Evolutionary conservation across 2,797 vertebrate genomes (phyloP), one percentile per base, ranked within the genome.

Genomic region (Spatula clypeata): DNA sequence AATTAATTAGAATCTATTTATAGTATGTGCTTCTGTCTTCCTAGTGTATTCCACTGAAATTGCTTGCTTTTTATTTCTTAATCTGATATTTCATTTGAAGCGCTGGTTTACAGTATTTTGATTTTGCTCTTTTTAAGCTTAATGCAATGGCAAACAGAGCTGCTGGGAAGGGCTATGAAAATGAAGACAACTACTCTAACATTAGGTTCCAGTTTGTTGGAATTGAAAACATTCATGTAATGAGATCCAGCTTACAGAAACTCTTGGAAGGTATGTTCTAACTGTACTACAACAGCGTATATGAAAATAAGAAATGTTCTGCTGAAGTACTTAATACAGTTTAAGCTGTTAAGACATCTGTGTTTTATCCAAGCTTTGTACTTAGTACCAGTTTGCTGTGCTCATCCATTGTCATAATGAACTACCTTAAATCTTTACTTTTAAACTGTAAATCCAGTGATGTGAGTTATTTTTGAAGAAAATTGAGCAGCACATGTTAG

Each of bases 181-280:
- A 99, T 36, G 99, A 99, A 96, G 99, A 99, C 97, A 99, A 99
- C 98, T 99, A 99, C 97, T 99, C 99, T 88, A 99, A 99, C 97
- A 99, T 99, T 97, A 99, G 99, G 94, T 99, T 99, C 97, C 99
- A 99, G 97, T 99, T 99, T 97, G 99, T 99, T 91, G 99, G 99
- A 95, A 99, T 99, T 79, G 99, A 99, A 98, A 99, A 99, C 97
- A 99, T 99, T 97, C 99, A 99, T 6, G 99, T 99, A 11, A 99
- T 99, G 99, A 99, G 99, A 81, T 97, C 98, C 86, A 99, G 99
- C 93, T 98, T 99, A 90, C 99, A 99, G 96, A 99, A 99, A 88
- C 96, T 99, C 81, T 93, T 99, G 42, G 99, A 99, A 99, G 99
- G 99, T 99, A 98, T 64, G 97, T 90, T 95, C 91, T 62, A 38